A percentile compares a stretch with the other conserved stretches of the same genome.
Evolutionary conservation across 2,797 vertebrate species (phyloP).

Genomic region (Anomalospiza imberbis): DNA sequence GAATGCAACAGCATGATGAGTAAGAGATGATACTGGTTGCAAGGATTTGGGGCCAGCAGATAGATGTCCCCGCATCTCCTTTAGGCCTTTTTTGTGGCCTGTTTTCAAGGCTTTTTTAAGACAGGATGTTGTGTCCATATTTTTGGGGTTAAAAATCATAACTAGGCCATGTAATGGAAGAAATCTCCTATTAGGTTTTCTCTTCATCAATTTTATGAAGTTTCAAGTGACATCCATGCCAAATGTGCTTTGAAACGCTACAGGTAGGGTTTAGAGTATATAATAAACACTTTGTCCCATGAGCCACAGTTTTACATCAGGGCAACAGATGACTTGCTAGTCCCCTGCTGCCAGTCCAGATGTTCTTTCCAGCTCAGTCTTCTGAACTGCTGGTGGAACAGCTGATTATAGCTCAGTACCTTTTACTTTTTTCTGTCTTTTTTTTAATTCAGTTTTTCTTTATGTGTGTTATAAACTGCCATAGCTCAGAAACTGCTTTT

Average conservation of each 20-base stretch:
- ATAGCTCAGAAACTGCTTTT: neutral
- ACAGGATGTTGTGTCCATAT: neutral
- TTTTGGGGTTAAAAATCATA: neutral
- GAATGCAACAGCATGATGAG: neutral
- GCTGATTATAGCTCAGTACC: neutral
- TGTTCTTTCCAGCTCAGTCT: neutral
- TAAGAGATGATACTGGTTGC: neutral
- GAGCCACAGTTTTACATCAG: neutral
- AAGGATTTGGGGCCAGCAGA: neutral
- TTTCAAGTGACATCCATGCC: neutral
- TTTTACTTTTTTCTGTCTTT: neutral
- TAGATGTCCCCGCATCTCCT: neutral
- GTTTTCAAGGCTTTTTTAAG: neutral
- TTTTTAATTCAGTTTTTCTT: neutral
- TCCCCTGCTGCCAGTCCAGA: slow-evolving; percentile 1
- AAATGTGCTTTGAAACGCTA: neutral
- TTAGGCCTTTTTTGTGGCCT: neutral
- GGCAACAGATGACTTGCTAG: neutral
- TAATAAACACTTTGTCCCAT: neutral
- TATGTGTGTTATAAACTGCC: neutral
- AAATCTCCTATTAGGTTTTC: neutral
- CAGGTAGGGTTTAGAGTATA: neutral
- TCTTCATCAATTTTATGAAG: neutral
- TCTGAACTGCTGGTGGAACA: neutral
- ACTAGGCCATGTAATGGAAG: neutral